Conservation (phyloP, 2,888 invertebrate species). For the Hoplodrina ambigua region DNA sequence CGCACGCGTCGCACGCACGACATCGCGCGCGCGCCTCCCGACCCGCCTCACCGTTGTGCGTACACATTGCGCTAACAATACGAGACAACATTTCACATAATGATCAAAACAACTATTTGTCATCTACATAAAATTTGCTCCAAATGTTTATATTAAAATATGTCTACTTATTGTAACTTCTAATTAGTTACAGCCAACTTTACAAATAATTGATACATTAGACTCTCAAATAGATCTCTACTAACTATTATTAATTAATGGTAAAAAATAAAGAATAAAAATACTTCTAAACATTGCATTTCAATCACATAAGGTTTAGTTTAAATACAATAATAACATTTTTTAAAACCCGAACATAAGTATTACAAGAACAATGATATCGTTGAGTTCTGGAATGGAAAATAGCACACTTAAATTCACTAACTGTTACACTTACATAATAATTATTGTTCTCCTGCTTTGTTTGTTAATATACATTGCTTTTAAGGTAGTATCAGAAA, state of each 20-base stretch:
- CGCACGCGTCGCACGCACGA: conserved; percentile 11
- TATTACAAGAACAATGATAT: conserved; percentile 90
- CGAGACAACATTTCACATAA: conserved; percentile 89
- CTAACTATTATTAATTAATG: conserved; percentile 90
- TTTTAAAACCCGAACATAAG: conserved; percentile 90
- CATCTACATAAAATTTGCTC: conserved; percentile 90
- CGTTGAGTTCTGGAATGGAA: conserved; percentile 91
- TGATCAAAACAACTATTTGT: conserved; percentile 89
- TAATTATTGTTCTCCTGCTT: conserved; percentile 91
- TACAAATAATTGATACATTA: conserved; percentile 91
- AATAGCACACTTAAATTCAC: conserved; percentile 91
- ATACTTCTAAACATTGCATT: conserved; percentile 91
- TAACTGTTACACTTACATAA: conserved; percentile 90
- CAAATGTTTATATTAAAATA: conserved; percentile 91
- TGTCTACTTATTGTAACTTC: conserved; percentile 90
- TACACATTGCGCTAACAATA: conserved; percentile 88
- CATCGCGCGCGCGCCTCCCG: conserved; percentile 58
- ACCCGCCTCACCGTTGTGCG: conserved; percentile 84
- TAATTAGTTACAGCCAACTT: conserved; percentile 91
- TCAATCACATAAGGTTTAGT: conserved; percentile 91
- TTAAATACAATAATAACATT: conserved; percentile 90
- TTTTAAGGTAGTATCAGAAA: conserved; percentile 88
- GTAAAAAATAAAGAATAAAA: conserved; percentile 91
- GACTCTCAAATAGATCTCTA: conserved; percentile 91
- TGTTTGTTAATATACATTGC: conserved; percentile 90